These are phyloP conservation scores for Aotus griseimembra DNA, from an alignment of 2,797 vertebrate species.

Conservation along the genomic window DNA sequence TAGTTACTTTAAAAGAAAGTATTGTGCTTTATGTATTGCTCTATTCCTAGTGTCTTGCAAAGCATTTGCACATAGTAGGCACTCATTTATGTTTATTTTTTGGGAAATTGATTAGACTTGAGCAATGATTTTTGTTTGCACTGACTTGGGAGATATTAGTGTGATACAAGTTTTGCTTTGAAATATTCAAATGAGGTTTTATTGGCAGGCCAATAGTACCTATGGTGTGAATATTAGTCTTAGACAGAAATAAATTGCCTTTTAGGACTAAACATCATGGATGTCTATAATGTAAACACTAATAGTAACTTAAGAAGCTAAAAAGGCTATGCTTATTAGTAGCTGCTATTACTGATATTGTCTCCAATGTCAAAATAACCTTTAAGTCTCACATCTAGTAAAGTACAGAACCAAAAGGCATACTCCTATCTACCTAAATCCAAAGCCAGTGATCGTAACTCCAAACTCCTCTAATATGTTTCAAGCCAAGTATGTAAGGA, in stretches of 20 bases:
- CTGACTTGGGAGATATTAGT: not conserved
- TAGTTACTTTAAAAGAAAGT: not conserved
- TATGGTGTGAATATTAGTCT: not conserved
- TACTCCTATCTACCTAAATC: not conserved
- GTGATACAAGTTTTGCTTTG: conserved; percentile 32
- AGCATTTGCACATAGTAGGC: not conserved
- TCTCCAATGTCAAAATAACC: not conserved
- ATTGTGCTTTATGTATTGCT: not conserved
- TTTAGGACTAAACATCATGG: conserved; percentile 20
- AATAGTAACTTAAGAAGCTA: conserved; percentile 9
- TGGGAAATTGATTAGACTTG: not conserved
- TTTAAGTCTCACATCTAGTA: not conserved
- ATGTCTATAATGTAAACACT: conserved; percentile 1
- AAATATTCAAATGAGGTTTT: conserved; percentile 39
- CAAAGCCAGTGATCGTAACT: not conserved
- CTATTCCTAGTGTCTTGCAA: not conserved
- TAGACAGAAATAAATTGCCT: conserved; percentile 26
- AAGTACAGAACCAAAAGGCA: not conserved
- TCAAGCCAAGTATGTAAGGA: not conserved
- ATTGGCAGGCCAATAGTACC: not conserved
- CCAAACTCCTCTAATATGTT: not conserved
- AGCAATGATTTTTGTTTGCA: not conserved
- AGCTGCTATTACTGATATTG: not conserved
- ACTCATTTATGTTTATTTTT: conserved; percentile 3
- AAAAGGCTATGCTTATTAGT: not conserved